Evolutionary conservation across 2,797 vertebrate genomes (phyloP), one percentile per base, ranked within the genome.

Genomic region (Coregonus ussuriensis): DNA sequence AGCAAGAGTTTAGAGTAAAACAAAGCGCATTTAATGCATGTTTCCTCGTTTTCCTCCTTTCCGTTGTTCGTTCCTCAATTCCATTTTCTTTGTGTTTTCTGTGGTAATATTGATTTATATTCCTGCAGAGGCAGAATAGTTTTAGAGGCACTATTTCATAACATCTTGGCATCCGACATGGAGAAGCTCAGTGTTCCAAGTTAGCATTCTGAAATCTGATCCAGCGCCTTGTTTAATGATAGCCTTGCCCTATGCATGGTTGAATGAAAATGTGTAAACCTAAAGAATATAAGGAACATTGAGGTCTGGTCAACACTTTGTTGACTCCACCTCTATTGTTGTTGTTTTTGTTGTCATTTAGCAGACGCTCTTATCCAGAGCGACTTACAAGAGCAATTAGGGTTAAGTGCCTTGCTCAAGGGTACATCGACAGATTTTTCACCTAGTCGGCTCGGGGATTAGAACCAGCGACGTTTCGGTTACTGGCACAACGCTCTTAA

Each of bases 191-290:
- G 69, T 31, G 29, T 16, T 78, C 53, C 66, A 68, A 59, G 52
- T 67, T 63, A 21, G 74, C 25, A 33, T 74, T 70, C 65, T 53
- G 59, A 83, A 52, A 74, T 63, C n/a, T 76, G 56, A 62, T 79
- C 76, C 79, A 79, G 67, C 68, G 56, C 74, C 69, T 69, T 33
- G 62, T 52, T 67, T 80, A 82, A 86, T 70, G 77, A 87, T 56
- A 84, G 69, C 79, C 62, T 81, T 77, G 70, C 54, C 74, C 71
- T 76, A 56, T 59, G 56, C 79, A 75, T 69, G 69, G 54, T 75
- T 71, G 73, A 79, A 63, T 70, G 69, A 41, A 71, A 83, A 75
- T 74, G 52, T 75, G 77, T 29, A 18, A 67, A 70, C 13, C 53
- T 14, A 15, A 47, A 11, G 56, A 63, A 14, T 54, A 54, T 35